These are phyloP conservation scores for Bradypodion pumilum DNA, from an alignment of 2,797 vertebrate species.

Conservation along the genomic window DNA sequence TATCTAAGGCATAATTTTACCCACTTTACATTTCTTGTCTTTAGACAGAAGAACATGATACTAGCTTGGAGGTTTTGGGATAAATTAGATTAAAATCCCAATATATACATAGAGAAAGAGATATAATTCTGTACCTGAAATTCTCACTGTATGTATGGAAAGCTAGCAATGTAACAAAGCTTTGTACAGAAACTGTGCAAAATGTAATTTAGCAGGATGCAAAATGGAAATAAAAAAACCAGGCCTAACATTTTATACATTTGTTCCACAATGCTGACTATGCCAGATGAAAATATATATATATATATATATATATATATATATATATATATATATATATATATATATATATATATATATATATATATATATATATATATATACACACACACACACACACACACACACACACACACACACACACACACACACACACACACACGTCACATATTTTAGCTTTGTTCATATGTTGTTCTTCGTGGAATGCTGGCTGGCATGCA, in stretches of 20 bases:
- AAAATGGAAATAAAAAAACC: slow-evolving; percentile 14
- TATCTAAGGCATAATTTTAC: background rate
- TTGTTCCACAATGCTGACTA: slow-evolving; percentile 29
- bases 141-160: slow-evolving; percentile 31
- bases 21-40: background rate
- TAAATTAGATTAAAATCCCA: background rate
- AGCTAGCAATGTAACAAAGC: background rate
- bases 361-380: no score
- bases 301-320: no score
- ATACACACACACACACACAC: no score
- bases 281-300: slow-evolving; percentile 28
- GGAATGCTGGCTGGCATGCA: slow-evolving; percentile 39
- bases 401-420: no score
- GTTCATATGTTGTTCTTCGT: slow-evolving; percentile 35
- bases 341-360: no score
- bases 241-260: background rate
- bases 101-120: background rate
- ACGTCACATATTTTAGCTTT: slow-evolving; percentile 39
- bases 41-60: background rate
- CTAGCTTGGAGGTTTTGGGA: background rate
- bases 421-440: no score
- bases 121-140: slow-evolving; percentile 10
- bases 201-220: slow-evolving; percentile 16
- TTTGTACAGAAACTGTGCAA: background rate
- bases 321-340: no score